These are phyloP conservation scores for Drosophila hamatofila DNA, from an alignment of 2,888 invertebrate species.

Conservation along the genomic window DNA sequence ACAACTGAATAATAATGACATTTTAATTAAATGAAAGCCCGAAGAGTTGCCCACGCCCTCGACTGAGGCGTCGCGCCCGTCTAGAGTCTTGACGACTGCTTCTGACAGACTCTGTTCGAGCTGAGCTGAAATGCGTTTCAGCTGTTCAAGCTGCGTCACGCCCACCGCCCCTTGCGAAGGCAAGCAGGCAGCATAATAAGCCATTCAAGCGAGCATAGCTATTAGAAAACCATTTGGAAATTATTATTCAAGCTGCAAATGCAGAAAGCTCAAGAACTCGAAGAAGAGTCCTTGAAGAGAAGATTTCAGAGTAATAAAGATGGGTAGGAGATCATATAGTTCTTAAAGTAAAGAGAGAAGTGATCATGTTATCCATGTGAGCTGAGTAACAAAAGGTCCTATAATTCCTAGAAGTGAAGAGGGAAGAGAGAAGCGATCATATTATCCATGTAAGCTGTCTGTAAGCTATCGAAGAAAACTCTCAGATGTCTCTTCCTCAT, in stretches of 20 bases:
- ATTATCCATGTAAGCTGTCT: too few species aligned
- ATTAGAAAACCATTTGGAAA: not conserved
- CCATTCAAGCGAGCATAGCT: not conserved
- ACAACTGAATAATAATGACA: constrained; percentile 49
- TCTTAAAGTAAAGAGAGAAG: too few species aligned
- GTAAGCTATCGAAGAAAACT: not conserved
- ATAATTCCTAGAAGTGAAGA: too few species aligned
- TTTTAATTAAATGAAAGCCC: constrained; percentile 63
- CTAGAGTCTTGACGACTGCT: constrained; percentile 6
- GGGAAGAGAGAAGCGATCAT: too few species aligned
- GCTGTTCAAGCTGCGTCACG: not conserved
- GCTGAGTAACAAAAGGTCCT: too few species aligned
- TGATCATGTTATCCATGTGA: too few species aligned
- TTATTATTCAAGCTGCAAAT: not conserved
- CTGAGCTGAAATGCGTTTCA: constrained; percentile 11
- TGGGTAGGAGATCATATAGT: too few species aligned
- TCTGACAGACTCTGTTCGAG: constrained; percentile 2
- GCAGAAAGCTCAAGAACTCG: not conserved
- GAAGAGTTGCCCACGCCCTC: not conserved
- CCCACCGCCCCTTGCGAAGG: not conserved
- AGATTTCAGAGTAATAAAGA: not conserved
- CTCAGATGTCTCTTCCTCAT: not conserved
- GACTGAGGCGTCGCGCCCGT: not conserved
- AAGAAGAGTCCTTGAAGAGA: not conserved
- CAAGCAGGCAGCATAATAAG: not conserved